phyloP scores from a whole-genome alignment of 1,140 invertebrate genomes.

The Cydia splendana region DNA sequence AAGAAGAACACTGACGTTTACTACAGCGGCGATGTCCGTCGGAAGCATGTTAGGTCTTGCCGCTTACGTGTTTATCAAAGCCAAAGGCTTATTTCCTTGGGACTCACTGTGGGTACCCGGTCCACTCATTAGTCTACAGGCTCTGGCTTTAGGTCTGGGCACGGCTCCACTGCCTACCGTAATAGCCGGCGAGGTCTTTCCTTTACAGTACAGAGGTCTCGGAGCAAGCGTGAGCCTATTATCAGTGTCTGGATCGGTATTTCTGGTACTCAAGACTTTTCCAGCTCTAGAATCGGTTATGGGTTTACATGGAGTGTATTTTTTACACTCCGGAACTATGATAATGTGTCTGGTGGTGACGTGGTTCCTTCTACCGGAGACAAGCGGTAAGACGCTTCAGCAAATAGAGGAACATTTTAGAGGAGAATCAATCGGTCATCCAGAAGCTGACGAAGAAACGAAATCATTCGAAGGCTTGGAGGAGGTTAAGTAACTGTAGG shows the following conservation, averaged over 20 bases:
- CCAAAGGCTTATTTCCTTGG: neutral
- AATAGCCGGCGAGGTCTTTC: conserved; percentile 53
- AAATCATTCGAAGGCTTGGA: no score
- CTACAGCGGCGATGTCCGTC: conserved; percentile 12
- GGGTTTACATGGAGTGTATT: conserved; percentile 53
- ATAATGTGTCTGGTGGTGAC: conserved; percentile 46
- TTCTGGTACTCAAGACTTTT: conserved; percentile 49
- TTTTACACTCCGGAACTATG: conserved; percentile 48
- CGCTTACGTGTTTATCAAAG: conserved; percentile 22
- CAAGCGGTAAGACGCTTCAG: conserved; percentile 60
- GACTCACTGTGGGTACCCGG: conserved; percentile 41
- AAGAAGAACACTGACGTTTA: conserved; percentile 28
- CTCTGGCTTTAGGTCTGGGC: conserved; percentile 44
- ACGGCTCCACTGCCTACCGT: conserved; percentile 47
- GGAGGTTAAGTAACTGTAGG: no score
- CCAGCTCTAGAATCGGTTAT: conserved; percentile 40
- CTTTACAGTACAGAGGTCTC: conserved; percentile 50
- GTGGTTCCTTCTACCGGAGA: conserved; percentile 59
- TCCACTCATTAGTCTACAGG: conserved; percentile 40
- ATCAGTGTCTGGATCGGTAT: conserved; percentile 41
- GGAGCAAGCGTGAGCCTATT: conserved; percentile 45
- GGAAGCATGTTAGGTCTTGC: conserved; percentile 29
- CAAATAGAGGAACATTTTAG: conserved; percentile 65
- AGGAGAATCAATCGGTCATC: neutral
- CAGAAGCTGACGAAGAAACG: no score